Base-by-base conservation (phyloP, 2,888 invertebrate species). In the Lochmaea crataegi region DNA sequence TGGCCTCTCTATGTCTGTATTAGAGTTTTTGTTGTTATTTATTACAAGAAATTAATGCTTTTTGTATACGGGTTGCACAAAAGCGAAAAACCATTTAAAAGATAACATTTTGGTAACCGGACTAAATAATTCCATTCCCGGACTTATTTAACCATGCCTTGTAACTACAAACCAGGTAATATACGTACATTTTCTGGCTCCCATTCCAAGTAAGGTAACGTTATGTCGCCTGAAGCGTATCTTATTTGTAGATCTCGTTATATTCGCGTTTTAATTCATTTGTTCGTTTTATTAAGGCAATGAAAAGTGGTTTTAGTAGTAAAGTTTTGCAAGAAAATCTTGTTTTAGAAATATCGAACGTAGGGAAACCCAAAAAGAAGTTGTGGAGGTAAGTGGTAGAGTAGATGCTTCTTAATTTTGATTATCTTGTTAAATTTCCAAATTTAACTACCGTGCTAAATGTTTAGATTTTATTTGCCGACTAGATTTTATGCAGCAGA, bases 181-280 rank as follows among this genome's bases (percentile, higher is more conserved):
- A 12, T 60, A 38, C 60, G 53, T 68, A 73, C 16, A 18, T 57
- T 68, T 48, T 65, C 60, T 73, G 53, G 58, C 51, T 64, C 38
- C 64, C 57, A 26, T 56, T 68, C 18, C 51, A 73, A 38, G 48
- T n/a, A 51, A 38, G 64, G 58, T 65, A 58, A 58, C 32, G n/a
- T 10, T n/a, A 26, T 38, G 18, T 42, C n/a, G 22, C 67, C 45
- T 16, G 42, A 26, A 57, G 71, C 68, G 32, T 74, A 74, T 68
- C 73, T 63, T 70, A 65, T 67, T 71, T 71, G 67, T 32, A 66
- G 56, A 74, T 74, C 67, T 74, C 51, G 67, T 70, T 74, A 14
- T 67, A 71, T 67, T 65, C 64, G 48, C 64, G 69, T 70, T 70
- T 74, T 67, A 71, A 64, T 74, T 64, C 67, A 45, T 69, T 70